Base-by-base conservation (phyloP, 1,140 invertebrate species). In the Drosophila paulistorum region DNA sequence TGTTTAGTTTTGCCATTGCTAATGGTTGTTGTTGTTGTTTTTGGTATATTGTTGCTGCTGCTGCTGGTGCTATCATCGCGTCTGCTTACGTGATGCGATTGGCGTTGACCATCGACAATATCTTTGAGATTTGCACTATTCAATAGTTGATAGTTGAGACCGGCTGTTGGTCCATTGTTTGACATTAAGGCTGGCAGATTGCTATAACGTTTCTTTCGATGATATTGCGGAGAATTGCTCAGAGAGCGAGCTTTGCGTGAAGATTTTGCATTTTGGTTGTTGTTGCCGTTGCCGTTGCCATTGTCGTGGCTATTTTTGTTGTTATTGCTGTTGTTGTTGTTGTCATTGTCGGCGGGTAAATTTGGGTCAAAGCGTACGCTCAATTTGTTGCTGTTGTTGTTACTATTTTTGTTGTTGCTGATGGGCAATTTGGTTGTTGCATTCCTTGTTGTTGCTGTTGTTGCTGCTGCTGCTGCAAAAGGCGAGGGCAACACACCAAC, bases 41-140 rank as follows among this genome's bases (percentile, higher is more conserved):
- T 13, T 42, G 42, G 26, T 64, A 42, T 35, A 60, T 30, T 30
- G 51, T 62, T 66, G 58, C 11, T 71, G 48, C 30, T 70, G 55
- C 54, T 74, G 23, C 42, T 66, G 55, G n/a, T 54, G 65, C 57
- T 81, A 68, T 87, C 84, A 71, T 91, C 90, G 70, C 90, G 83
- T 58, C 90, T 74, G 77, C 90, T 91, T 78, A 91, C 90, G 90
- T 91, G 86, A 68, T 87, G 75, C 54, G 90, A 87, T 58, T 90
- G 72, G 14, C 78, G 77, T 87, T 87, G 73, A 48, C 90, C 90
- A 54, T 91, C 90, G 4, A 75, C 55, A 55, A 89, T 59, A 81
- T 89, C 84, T 42, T 81, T 63, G 39, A 89, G 51, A 71, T 89
- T 89, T 54, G 84, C 68, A 71, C 71, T 89, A 37, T 89, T 89